phyloP scores from a whole-genome alignment of 2,888 invertebrate genomes.

The Dioctria linearis region DNA sequence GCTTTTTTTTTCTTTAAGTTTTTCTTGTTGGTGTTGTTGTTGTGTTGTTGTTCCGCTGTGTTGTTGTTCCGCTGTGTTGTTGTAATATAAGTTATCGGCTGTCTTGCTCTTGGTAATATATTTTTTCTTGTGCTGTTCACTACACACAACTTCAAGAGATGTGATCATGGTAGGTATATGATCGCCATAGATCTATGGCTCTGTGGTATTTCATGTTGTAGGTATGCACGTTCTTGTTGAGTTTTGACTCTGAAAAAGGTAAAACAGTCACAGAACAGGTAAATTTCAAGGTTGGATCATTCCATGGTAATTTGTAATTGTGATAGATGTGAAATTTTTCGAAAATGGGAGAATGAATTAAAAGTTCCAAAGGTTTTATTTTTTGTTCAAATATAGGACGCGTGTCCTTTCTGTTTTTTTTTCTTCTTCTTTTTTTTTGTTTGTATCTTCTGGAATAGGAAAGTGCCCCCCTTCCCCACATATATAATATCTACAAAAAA shows the following conservation, averaged over 20 bases:
- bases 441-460: no score
- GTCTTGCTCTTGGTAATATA: no score
- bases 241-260: conserved; percentile 27
- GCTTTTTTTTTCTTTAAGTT: background rate
- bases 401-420: background rate
- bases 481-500: background rate
- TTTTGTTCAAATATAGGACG: background rate
- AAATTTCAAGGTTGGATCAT: conserved; percentile 14
- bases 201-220: background rate
- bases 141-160: background rate
- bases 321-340: background rate
- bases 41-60: no score
- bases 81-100: no score
- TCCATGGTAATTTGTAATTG: conserved; percentile 2
- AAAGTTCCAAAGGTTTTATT: background rate
- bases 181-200: conserved; percentile 7
- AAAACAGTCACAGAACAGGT: conserved; percentile 16
- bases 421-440: no score
- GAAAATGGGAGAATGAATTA: background rate
- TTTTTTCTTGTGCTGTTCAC: background rate
- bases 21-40: background rate
- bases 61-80: no score
- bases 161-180: background rate
- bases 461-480: no score
- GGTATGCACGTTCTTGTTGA: background rate